A percentile compares a stretch with the other conserved stretches of the same genome.
Evolutionary conservation across 2,888 invertebrate genomes (phyloP).

Genomic region (Anoncus sp.): DNA sequence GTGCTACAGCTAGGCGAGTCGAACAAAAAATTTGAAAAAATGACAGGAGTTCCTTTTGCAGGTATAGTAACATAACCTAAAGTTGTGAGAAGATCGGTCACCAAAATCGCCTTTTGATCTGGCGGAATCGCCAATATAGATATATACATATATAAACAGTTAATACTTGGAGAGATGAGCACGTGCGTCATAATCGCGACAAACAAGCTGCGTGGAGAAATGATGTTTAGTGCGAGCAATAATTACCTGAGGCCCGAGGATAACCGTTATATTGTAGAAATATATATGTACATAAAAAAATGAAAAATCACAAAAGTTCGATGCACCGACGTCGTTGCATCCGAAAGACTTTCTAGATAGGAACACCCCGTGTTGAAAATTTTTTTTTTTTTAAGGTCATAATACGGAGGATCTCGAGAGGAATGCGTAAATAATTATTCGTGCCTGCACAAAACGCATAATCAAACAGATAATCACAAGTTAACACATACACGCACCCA

Average conservation of each 20-base stretch:
- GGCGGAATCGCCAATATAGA: too few species aligned
- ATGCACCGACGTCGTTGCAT: slow-evolving; percentile 6
- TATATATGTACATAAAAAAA: slow-evolving; percentile 7
- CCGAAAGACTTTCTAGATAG: slow-evolving; percentile 33
- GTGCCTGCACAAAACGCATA: background rate
- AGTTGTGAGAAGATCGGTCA: too few species aligned
- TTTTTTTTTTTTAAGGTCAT: too few species aligned
- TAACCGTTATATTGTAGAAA: slow-evolving; percentile 6
- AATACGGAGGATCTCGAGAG: slow-evolving; percentile 15
- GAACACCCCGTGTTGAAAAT: slow-evolving; percentile 13
- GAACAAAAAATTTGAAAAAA: too few species aligned
- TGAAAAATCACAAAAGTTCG: slow-evolving; percentile 22
- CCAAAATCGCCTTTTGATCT: too few species aligned
- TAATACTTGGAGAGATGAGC: background rate
- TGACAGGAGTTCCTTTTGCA: too few species aligned
- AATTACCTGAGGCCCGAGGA: slow-evolving; percentile 17
- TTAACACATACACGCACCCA: background rate
- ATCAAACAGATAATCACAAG: background rate
- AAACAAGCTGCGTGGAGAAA: background rate
- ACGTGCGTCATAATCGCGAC: slow-evolving; percentile 16
- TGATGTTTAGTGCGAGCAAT: background rate
- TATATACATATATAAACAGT: slow-evolving; percentile 2
- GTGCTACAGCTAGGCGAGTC: too few species aligned
- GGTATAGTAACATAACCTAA: too few species aligned
- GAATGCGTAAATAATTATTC: background rate